Evolutionary conservation across 1,140 invertebrate genomes (phyloP).

Genomic region (Coelopa frigida): DNA sequence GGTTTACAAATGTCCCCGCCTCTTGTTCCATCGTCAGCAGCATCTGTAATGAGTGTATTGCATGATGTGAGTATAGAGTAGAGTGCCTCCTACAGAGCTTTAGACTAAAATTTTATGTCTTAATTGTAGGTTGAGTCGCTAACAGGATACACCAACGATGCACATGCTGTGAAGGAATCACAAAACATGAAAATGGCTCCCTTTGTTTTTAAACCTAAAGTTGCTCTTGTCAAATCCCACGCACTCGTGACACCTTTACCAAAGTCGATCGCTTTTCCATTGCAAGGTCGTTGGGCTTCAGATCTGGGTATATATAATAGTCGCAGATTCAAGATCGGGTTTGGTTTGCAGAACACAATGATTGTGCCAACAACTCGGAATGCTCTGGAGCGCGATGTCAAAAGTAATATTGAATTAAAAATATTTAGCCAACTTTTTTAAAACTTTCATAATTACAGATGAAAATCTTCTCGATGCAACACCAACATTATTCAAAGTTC

Average conservation of each 20-base stretch:
- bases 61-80: constrained; percentile 23
- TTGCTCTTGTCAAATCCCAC: constrained; percentile 44
- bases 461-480: constrained; percentile 12
- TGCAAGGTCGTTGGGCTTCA: constrained; percentile 51
- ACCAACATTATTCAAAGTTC: constrained; percentile 18
- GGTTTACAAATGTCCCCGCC: constrained; percentile 17
- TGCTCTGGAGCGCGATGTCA: constrained; percentile 16
- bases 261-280: constrained; percentile 45
- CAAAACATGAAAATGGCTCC: constrained; percentile 17
- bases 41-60: constrained; percentile 27
- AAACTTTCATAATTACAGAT: constrained; percentile 5
- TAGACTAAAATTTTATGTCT: neutral
- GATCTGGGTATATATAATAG: constrained; percentile 62
- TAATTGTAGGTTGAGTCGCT: too few species aligned
- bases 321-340: constrained; percentile 65
- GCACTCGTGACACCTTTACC: constrained; percentile 45
- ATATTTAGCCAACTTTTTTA: neutral
- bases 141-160: neutral
- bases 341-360: constrained; percentile 61
- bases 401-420: constrained; percentile 8
- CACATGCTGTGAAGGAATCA: neutral
- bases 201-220: constrained; percentile 30
- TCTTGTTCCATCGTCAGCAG: constrained; percentile 25
- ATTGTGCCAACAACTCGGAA: constrained; percentile 39
- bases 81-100: neutral